These are phyloP conservation scores for Parthenolecanium corni DNA, from an alignment of 2,888 invertebrate species.

Conservation along the genomic window DNA sequence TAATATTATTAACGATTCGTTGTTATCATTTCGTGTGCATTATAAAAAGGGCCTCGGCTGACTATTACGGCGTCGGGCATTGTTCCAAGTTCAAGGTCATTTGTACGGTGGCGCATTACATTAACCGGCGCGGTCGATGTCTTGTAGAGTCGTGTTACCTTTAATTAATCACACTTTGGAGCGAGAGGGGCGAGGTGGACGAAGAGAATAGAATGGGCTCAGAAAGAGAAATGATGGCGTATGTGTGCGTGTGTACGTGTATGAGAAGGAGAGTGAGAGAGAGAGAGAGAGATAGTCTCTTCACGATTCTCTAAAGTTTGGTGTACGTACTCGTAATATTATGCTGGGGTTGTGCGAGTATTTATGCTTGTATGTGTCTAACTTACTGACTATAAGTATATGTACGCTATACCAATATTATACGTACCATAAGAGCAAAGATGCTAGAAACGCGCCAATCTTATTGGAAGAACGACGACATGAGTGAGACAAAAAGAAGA, in stretches of 20 bases:
- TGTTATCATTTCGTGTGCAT: constrained; percentile 5
- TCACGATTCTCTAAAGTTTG: not conserved
- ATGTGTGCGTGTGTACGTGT: too few species aligned
- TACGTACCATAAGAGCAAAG: too few species aligned
- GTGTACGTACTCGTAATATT: not conserved
- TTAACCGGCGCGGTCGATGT: constrained; percentile 2
- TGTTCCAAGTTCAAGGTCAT: constrained; percentile 29
- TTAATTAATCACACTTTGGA: not conserved
- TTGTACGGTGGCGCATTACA: constrained; percentile 24
- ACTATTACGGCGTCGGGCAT: constrained; percentile 18
- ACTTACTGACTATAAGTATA: too few species aligned
- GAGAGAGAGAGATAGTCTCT: too few species aligned
- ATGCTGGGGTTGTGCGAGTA: not conserved
- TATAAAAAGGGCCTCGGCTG: not conserved
- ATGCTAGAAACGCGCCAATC: too few species aligned
- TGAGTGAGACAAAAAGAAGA: too few species aligned
- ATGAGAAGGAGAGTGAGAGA: too few species aligned
- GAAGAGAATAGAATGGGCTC: not conserved
- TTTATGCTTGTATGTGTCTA: not conserved
- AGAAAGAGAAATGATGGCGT: not conserved
- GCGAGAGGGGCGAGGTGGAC: not conserved
- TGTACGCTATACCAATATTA: too few species aligned
- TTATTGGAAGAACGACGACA: too few species aligned
- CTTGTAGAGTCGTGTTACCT: constrained; percentile 1
- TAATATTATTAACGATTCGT: constrained; percentile 13